Evolutionary conservation across 2,113 vertebrate genomes (phyloP).

Genomic region (Drymodes brunneopygia): DNA sequence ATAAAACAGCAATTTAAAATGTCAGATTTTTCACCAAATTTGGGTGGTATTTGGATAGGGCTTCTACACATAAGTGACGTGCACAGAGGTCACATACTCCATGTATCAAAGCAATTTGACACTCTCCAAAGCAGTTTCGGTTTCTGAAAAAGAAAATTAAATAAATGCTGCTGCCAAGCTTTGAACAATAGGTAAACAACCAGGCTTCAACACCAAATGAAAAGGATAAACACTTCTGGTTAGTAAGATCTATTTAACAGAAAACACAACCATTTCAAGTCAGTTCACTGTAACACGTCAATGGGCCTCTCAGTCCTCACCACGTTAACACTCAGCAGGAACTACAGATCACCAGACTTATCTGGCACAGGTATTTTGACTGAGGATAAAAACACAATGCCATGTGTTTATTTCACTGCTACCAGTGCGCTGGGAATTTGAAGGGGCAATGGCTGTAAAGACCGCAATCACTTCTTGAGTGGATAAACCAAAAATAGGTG

Average conservation of each 20-base stretch:
- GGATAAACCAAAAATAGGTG: neutral
- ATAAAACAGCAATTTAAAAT: neutral
- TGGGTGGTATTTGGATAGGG: neutral
- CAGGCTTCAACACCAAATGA: neutral
- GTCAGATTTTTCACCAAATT: neutral
- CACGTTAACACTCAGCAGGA: neutral
- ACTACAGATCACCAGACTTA: neutral
- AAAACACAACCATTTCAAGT: neutral
- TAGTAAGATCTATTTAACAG: neutral
- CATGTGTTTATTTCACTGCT: neutral
- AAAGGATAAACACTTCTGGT: neutral
- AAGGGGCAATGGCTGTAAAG: neutral
- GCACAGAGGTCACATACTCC: neutral
- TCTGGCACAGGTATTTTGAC: neutral
- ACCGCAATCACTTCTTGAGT: neutral
- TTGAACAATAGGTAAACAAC: neutral
- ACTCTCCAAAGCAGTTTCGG: neutral
- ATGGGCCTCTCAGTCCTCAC: neutral
- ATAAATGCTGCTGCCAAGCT: neutral
- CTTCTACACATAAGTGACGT: neutral
- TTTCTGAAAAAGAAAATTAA: neutral
- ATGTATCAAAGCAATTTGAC: fast-evolving
- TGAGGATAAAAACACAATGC: neutral
- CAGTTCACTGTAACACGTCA: neutral
- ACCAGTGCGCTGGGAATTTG: neutral